Evolutionary conservation across 1,140 invertebrate species (phyloP).

Genomic region (Forficula auricularia): DNA sequence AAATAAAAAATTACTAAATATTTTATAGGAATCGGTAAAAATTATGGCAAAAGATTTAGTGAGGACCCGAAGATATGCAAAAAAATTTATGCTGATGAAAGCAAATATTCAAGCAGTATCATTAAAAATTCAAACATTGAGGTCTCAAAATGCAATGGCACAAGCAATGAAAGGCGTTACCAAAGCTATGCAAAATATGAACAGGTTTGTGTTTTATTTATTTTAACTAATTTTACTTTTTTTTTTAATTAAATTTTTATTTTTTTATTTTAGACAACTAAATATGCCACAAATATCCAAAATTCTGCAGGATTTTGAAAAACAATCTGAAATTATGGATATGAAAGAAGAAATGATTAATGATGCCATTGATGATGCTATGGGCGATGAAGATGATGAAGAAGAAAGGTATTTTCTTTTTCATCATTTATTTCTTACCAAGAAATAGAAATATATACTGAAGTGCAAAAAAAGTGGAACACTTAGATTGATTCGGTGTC

Average conservation of each 20-base stretch:
- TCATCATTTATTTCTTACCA: neutral
- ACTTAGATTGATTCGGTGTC: too few species aligned
- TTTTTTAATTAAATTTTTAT: conserved; percentile 5
- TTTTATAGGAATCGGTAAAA: conserved; percentile 96
- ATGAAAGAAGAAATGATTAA: conserved; percentile 99
- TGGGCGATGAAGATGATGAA: conserved; percentile 96
- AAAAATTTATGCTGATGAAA: conserved; percentile 99
- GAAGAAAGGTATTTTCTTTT: conserved; percentile 65
- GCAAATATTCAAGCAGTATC: conserved; percentile 99
- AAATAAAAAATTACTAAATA: too few species aligned
- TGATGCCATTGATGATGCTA: conserved; percentile 98
- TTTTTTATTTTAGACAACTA: conserved; percentile 45
- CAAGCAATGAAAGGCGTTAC: conserved; percentile 99
- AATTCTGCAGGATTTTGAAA: conserved; percentile 98
- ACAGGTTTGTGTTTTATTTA: conserved; percentile 38
- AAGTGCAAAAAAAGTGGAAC: too few species aligned
- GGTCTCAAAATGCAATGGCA: conserved; percentile 98
- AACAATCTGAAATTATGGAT: conserved; percentile 99
- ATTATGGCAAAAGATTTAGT: conserved; percentile 99
- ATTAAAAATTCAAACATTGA: conserved; percentile 92
- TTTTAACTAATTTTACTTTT: conserved; percentile 1
- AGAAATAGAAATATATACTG: neutral
- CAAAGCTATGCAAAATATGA: conserved; percentile 97
- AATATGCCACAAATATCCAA: conserved; percentile 98
- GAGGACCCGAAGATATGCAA: conserved; percentile 81